Base-by-base conservation (phyloP, 2,797 vertebrate genomes). In the Mustela erminea region DNA sequence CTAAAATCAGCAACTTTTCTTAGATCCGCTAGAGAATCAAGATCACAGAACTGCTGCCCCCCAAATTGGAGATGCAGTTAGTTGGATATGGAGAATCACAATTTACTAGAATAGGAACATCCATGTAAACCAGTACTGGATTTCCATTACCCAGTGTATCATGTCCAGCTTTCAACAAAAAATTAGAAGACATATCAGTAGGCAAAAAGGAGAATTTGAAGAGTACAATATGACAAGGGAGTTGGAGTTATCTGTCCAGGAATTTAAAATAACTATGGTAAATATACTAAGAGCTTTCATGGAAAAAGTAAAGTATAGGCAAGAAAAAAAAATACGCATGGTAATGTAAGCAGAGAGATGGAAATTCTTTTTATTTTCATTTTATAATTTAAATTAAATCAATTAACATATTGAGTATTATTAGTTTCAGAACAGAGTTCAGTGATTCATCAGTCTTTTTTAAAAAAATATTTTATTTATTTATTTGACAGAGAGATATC, bases 231-330 rank as follows among this genome's bases (percentile, higher is more conserved):
- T 21, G 49, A 13, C 20, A 74, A 62, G 20, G 32, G 64, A 74
- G 20, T 62, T 97, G 27, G 23, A 87, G 68, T 77, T 32, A 58
- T 60, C 17, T 18, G 20, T 54, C 25, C 15, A 93, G 81, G 25
- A 64, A 82, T 89, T 91, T 85, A 77, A 91, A 95, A 86, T 70
- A 93, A 52, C 62, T 87, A 8, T 75, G 58, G 56, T 43, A 68
- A 83, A 85, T 56, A 70, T 83, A 32, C 29, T 62, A 74, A 72
- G 11, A 21, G 21, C 1, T 49, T 54, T 86, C 77, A 29, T 25
- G 18, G 58, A 64, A 82, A 92, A 86, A 54, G 25, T 18, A 54
- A 62, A 78, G 7, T 46, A 35, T 78, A 85, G 87, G 25, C 1
- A 64, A 78, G 60, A 64, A 56, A 60, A 56, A 60, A 10, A 60